These are phyloP conservation scores for Pelecanus crispus DNA, from an alignment of 2,113 vertebrate species.

Conservation along the genomic window DNA sequence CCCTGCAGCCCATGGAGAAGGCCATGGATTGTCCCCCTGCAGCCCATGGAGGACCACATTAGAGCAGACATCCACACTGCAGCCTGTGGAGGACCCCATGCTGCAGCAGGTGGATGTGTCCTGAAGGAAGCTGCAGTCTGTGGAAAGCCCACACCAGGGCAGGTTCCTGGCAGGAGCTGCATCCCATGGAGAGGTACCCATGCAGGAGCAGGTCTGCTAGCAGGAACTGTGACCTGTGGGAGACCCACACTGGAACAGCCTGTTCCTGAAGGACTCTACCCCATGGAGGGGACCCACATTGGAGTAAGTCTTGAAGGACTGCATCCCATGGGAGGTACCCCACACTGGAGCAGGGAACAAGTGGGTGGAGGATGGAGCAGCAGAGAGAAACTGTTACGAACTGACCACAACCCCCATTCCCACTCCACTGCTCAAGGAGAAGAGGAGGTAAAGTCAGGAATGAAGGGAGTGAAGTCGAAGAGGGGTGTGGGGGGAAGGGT, in stretches of 20 bases:
- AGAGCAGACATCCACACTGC: background rate
- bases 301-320: background rate
- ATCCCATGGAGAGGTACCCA: background rate
- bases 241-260: background rate
- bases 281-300: background rate
- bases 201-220: background rate
- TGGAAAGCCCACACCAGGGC: background rate
- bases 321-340: background rate
- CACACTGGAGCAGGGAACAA: background rate
- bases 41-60: background rate
- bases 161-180: background rate
- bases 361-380: background rate
- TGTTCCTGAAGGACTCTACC: background rate
- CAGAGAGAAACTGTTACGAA: background rate
- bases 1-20: background rate
- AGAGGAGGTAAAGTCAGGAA: background rate
- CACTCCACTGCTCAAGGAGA: rapidly evolving
- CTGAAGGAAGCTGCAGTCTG: background rate
- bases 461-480: background rate
- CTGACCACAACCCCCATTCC: background rate
- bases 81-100: background rate
- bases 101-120: background rate
- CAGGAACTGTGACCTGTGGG: background rate
- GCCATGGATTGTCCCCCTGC: background rate
- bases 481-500: background rate